Evolutionary conservation across 2,113 vertebrate species (phyloP), one percentile per base, ranked within the genome.

Genomic region (Amazona guildingii): DNA sequence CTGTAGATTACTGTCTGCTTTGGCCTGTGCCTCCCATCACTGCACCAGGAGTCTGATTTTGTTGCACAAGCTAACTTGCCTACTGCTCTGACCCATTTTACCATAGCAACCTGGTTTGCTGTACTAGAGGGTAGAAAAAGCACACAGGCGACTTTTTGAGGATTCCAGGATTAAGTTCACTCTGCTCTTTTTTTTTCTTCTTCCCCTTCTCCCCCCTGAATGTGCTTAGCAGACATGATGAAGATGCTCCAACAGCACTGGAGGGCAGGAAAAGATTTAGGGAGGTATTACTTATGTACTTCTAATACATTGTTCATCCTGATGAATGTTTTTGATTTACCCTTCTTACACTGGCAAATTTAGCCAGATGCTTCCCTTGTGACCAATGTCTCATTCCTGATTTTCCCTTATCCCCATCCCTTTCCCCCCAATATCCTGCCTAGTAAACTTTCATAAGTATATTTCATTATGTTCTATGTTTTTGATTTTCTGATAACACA

Each of bases 51-150:
- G 95, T 91, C 93, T 97, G 97, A 97, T 97, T 97, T 97, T 97
- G 97, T 97, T 97, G 96, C 98, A 94, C 57, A 54, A 97, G 97
- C 97, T 97, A 97, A 97, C 98, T 98, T 97, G 97, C 95, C 98
- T 95, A 78, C 92, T 98, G 97, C 97, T 94, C 97, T 98, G 98
- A 99, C 98, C 98, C 98, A 98, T 98, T 98, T 99, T 97, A 97
- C 98, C 98, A 98, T 99, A 98, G 98, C 98, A 98, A 99, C 98
- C 90, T 83, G 93, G 73, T 97, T 92, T 94, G 96, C 94, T 97
- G 91, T 70, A 76, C 96, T 85, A 85, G 79, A 79, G 95, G 90
- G 94, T 93, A 94, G 92, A 91, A 91, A 96, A 96, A 83, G 13
- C 83, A 82, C 68, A 69, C 59, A 69, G 85, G 74, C 91, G 68